Base-by-base conservation (phyloP, 2,113 vertebrate species). In the Speoplatyrhinus poulsoni region DNA sequence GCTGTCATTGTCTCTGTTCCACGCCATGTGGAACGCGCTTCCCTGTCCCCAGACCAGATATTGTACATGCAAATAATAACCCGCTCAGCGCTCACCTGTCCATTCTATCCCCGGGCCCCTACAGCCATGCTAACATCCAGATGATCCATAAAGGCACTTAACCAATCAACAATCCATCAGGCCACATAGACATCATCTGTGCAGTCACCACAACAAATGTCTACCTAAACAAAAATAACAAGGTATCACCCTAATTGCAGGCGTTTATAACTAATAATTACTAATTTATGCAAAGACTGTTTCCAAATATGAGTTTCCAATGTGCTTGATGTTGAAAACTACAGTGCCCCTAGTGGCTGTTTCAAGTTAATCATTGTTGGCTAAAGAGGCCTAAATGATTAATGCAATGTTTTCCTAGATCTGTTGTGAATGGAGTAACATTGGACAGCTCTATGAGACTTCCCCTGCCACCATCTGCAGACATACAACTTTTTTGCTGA, bases 21-120 rank as follows among this genome's bases (percentile, higher is more conserved):
- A 78, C 79, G 76, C 88, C 89, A 88, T 90, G 85, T 86, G 89
- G 84, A 80, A 90, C 77, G 76, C 81, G 79, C 72, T 79, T 60
- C 65, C 70, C 80, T 89, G 87, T 91, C 87, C 90, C 77, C 84
- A 85, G 75, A 81, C 61, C 76, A 82, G 77, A 79, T 77, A 72
- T 84, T 59, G 71, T 52, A 84, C 82, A 80, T 65, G 77, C 71
- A 85, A 84, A 85, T 72, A 77, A 80, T 71, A 63, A 85, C 33
- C 74, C 9, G 0, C 69, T 79, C 56, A 33, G 76, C 61, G 72
- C 78, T 78, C 19, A 7, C 64, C 79, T 88, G 80, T 91, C 88
- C 84, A 57, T 86, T 41, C 87, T 59, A 70, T 69, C 70, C 59
- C 69, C 69, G 12, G 33, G 70, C 69, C 76, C 75, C 54, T 1